Evolutionary conservation across 2,888 invertebrate species (phyloP).

Genomic region (Saturnia pavonia): DNA sequence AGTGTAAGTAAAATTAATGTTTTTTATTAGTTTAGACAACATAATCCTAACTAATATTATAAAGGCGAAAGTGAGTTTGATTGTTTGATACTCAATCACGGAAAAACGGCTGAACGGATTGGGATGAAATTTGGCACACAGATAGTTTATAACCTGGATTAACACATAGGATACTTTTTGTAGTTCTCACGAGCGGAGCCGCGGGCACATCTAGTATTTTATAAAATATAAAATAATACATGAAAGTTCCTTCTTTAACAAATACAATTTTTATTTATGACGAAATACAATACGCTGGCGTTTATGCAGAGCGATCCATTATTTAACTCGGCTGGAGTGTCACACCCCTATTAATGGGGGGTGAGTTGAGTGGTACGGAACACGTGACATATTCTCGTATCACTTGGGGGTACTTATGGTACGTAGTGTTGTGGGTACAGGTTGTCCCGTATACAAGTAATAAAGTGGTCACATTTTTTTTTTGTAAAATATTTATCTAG

Average conservation of each 20-base stretch:
- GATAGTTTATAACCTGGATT: too few relatives aligned
- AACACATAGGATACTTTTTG: too few relatives aligned
- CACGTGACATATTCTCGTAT: constrained; percentile 74
- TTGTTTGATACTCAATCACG: too few relatives aligned
- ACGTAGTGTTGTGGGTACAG: constrained; percentile 57
- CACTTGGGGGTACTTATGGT: constrained; percentile 62
- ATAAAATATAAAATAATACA: too few relatives aligned
- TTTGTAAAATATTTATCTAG: constrained; percentile 1
- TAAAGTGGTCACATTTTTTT: constrained; percentile 58
- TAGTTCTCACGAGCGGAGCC: too few relatives aligned
- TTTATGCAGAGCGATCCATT: constrained; percentile 60
- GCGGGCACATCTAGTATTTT: too few relatives aligned
- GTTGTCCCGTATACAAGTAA: constrained; percentile 59
- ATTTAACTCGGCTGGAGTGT: constrained; percentile 57
- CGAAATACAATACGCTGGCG: constrained; percentile 46
- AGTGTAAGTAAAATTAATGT: too few relatives aligned
- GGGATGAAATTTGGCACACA: too few relatives aligned
- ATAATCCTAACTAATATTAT: too few relatives aligned
- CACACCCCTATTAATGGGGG: constrained; percentile 42
- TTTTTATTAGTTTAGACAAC: too few relatives aligned
- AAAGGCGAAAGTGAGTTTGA: too few relatives aligned
- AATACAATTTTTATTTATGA: constrained; percentile 35
- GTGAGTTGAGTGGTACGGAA: constrained; percentile 48
- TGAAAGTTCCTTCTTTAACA: neutral
- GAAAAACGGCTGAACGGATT: too few relatives aligned